A percentile compares a stretch with the other conserved stretches of the same genome.
Evolutionary conservation across 2,888 invertebrate genomes (phyloP).

Genomic region (Caenorhabditis doughertyi): DNA sequence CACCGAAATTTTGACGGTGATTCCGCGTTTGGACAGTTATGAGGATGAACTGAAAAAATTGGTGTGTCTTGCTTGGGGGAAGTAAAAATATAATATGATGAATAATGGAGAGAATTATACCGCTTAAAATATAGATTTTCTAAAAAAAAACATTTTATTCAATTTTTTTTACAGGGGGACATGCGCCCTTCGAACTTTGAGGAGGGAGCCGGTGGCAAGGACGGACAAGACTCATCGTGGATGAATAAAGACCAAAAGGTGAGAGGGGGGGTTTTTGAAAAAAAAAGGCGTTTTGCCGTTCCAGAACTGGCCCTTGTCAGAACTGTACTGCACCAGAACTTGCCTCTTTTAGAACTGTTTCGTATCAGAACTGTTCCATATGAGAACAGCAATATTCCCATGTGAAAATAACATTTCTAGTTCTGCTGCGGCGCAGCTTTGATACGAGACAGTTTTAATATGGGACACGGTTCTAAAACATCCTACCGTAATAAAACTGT

Average conservation of each 20-base stretch:
- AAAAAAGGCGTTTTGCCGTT: no score
- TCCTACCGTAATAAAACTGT: no score
- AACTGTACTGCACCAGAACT: no score
- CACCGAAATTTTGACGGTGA: conserved; percentile 57
- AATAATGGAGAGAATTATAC: neutral
- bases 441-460: no score
- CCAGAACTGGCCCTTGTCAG: no score
- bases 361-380: no score
- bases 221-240: conserved; percentile 44
- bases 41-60: conserved; percentile 54
- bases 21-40: conserved; percentile 54
- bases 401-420: no score
- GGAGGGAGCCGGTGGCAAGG: conserved; percentile 3
- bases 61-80: conserved; percentile 52
- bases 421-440: no score
- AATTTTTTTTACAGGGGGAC: conserved; percentile 17
- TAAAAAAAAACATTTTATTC: neutral
- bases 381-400: no score
- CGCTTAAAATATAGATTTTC: no score
- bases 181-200: conserved; percentile 44
- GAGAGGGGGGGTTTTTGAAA: neutral
- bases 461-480: no score
- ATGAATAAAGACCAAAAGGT: conserved; percentile 59
- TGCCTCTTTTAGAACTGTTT: no score
- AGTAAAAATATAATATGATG: neutral